Percentiles rank a stretch among this genome's conserved stretches.
phyloP scores from a whole-genome alignment of 2,888 invertebrate genomes.

The Patella pellucida region DNA sequence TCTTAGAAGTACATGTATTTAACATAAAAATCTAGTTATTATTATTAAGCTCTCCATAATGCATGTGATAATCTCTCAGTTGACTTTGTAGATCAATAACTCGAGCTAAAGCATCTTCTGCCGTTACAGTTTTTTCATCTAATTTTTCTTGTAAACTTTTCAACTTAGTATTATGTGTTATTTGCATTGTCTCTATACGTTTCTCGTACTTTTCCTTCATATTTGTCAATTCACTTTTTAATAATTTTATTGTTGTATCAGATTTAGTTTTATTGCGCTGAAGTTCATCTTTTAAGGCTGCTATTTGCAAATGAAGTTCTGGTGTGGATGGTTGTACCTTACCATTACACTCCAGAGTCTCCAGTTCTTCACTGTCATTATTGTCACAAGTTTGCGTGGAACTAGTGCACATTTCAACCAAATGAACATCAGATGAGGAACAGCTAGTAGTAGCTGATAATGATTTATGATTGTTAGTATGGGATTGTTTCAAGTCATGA shows the following conservation, averaged over 20 bases:
- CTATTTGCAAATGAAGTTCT: conserved; percentile 31
- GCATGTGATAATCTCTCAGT: conserved; percentile 53
- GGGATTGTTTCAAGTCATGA: neutral
- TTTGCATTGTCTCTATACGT: conserved; percentile 49
- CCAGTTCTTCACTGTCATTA: neutral
- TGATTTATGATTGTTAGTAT: neutral
- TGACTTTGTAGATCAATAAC: conserved; percentile 56
- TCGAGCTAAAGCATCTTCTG: conserved; percentile 54
- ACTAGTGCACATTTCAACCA: neutral
- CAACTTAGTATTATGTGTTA: conserved; percentile 40
- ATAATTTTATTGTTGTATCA: conserved; percentile 35
- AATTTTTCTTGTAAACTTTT: conserved; percentile 48
- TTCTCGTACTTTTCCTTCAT: conserved; percentile 50
- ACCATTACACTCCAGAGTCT: conserved; percentile 10
- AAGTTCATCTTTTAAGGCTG: conserved; percentile 39
- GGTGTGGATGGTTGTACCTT: conserved; percentile 24
- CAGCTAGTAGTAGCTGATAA: neutral
- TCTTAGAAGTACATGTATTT: too few species aligned
- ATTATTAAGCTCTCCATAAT: conserved; percentile 45
- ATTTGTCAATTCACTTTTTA: conserved; percentile 43
- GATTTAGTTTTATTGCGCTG: conserved; percentile 28
- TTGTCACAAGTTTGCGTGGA: neutral
- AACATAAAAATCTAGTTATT: neutral
- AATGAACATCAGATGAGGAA: neutral
- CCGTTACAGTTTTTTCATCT: conserved; percentile 50